A percentile compares a stretch with the other conserved stretches of the same genome.
These are phyloP conservation scores for Rhinopomastus cyanomelas DNA, from an alignment of 2,113 vertebrate species.

Conservation along the genomic window DNA sequence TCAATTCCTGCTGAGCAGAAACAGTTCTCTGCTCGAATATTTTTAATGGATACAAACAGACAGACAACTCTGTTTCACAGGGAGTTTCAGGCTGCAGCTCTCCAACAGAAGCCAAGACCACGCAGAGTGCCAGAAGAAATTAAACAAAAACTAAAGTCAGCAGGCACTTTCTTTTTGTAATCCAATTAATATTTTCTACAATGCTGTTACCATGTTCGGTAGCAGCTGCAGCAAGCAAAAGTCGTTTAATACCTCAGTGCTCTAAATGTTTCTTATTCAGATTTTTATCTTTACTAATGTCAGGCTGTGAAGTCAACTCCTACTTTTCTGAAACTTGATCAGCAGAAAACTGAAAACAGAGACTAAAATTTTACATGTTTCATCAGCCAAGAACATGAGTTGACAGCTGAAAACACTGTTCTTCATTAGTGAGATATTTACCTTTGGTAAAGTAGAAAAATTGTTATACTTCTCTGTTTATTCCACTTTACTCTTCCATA, in stretches of 20 bases:
- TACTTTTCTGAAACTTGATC: background rate
- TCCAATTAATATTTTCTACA: background rate
- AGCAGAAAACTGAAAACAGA: background rate
- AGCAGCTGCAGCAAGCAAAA: background rate
- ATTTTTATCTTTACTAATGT: background rate
- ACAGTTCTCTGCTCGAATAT: background rate
- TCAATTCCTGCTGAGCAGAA: background rate
- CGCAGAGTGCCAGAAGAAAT: background rate
- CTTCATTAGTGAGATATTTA: background rate
- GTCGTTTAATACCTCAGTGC: background rate
- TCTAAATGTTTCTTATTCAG: background rate
- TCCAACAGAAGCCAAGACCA: background rate
- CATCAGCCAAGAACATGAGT: background rate
- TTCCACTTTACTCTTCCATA: background rate
- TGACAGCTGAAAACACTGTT: background rate
- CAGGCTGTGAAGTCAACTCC: background rate
- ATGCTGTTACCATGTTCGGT: background rate
- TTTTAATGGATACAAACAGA: background rate
- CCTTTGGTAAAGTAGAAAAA: background rate
- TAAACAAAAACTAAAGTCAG: background rate
- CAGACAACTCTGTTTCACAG: background rate
- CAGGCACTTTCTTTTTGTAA: background rate
- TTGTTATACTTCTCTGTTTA: background rate
- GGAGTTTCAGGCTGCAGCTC: background rate
- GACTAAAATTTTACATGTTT: background rate